Evolutionary conservation across 2,113 vertebrate genomes (phyloP), one percentile per base, ranked within the genome.

Genomic region (Mus spicilegus): DNA sequence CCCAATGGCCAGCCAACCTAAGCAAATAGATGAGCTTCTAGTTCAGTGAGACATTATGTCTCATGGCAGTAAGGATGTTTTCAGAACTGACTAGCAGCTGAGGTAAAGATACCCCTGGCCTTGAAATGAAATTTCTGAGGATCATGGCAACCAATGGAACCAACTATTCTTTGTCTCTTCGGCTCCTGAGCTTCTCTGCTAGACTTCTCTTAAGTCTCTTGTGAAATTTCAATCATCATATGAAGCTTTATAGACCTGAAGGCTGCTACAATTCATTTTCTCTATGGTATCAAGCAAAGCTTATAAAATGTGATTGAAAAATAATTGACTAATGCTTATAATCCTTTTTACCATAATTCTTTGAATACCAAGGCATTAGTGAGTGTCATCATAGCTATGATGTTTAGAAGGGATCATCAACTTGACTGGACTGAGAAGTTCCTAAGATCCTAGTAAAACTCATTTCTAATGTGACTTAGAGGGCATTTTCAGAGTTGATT

Each of bases 281-380:
- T 91, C 30, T 11, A 4, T 56, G 7, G 13, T 72, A 1, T 3
- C 33, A 54, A 46, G 46, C 26, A 8, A 42, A 0, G 7, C 8
- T 51, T 13, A 80, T 11, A 26, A 36, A 51, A 65, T 13, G 6
- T 90, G 22, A 12, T 1, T 36, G 11, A 36, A n/a, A 3, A 54
- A 1, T 26, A 81, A 11, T 28, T 82, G 30, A 24, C 42, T 0
- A 14, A n/a, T 58, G 33, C 33, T 58, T n/a, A 24, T 24, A 81
- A 14, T 72, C 65, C 3, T 30, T 12, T 72, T 85, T 75, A 84
- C 36, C 28, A 3, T 39, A 76, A 61, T 76, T 89, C 12, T 93
- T 56, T 78, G 20, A 89, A 49, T 9, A 78, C 17, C 30, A n/a
- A 8, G 49, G 39, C 30, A 88, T 51, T 81, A 49, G 17, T 77